Conservation (phyloP, 1,140 invertebrate species). For the Archegozetes longisetosus region DNA sequence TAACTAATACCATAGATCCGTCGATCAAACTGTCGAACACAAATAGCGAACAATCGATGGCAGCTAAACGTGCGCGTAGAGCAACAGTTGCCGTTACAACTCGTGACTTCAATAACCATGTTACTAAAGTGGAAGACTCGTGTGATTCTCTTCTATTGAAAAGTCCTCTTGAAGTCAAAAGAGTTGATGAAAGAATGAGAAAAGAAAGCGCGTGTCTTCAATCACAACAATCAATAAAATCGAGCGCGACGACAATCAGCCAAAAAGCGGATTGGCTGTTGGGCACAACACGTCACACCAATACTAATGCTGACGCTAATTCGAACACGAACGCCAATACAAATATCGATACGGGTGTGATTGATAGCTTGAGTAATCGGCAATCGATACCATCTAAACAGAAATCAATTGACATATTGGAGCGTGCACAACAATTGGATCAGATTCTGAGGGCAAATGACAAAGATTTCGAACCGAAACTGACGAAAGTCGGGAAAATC, state of each 20-base stretch:
- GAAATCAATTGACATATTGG: slow-evolving; percentile 5
- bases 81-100: slow-evolving; percentile 17
- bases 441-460: not conserved
- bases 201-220: not conserved
- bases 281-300: not conserved
- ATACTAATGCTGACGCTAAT: not conserved
- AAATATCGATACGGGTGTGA: not conserved
- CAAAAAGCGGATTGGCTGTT: not conserved
- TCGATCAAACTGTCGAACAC: not conserved
- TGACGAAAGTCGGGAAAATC: slow-evolving; percentile 45
- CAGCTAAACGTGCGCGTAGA: slow-evolving; percentile 13
- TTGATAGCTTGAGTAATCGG: not conserved
- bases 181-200: not conserved
- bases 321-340: not conserved
- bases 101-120: slow-evolving; percentile 2
- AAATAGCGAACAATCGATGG: not conserved
- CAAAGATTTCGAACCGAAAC: slow-evolving; percentile 10
- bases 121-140: not conserved
- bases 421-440: slow-evolving; percentile 8
- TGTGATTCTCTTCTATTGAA: not conserved
- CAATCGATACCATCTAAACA: not conserved
- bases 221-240: not conserved
- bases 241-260: not conserved
- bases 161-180: not conserved
- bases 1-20: not conserved